Evolutionary conservation across 2,113 vertebrate species (phyloP).

Genomic region (Coturnix japonica): DNA sequence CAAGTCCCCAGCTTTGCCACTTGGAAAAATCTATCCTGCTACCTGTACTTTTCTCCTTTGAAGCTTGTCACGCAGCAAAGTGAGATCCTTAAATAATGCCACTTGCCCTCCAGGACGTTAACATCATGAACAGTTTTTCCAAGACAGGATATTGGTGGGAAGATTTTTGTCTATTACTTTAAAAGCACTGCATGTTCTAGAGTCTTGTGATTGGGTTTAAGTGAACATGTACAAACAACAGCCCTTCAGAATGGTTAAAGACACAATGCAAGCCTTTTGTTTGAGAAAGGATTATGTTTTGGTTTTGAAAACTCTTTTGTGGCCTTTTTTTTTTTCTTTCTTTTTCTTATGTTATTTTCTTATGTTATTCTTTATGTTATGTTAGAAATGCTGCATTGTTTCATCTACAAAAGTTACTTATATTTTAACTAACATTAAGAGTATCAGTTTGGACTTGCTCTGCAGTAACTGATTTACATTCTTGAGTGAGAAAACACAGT

Average conservation of each 20-base stretch:
- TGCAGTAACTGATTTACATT: constrained; percentile 74
- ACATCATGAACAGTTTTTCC: neutral
- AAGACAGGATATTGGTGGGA: neutral
- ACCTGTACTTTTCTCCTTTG: neutral
- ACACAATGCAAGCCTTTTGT: neutral
- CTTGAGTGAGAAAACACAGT: constrained; percentile 69
- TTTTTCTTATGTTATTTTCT: neutral
- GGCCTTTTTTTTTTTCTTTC: neutral
- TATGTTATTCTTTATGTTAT: no score
- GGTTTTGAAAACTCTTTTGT: constrained; percentile 39
- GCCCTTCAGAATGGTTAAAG: neutral
- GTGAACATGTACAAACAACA: neutral
- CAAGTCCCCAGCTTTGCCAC: neutral
- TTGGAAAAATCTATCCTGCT: neutral
- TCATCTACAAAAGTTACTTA: constrained; percentile 23
- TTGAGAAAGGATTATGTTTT: constrained; percentile 13
- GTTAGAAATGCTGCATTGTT: neutral
- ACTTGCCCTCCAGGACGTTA: neutral
- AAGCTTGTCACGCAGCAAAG: neutral
- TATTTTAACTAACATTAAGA: constrained; percentile 50
- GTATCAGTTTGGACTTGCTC: constrained; percentile 45
- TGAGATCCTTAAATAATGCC: neutral
- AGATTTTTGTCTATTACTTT: neutral
- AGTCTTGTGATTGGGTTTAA: neutral
- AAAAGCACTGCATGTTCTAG: neutral